A percentile compares a stretch with the other conserved stretches of the same genome.
Evolutionary conservation across 1,140 invertebrate species (phyloP).

Genomic region (Drosophila lacteicornis): DNA sequence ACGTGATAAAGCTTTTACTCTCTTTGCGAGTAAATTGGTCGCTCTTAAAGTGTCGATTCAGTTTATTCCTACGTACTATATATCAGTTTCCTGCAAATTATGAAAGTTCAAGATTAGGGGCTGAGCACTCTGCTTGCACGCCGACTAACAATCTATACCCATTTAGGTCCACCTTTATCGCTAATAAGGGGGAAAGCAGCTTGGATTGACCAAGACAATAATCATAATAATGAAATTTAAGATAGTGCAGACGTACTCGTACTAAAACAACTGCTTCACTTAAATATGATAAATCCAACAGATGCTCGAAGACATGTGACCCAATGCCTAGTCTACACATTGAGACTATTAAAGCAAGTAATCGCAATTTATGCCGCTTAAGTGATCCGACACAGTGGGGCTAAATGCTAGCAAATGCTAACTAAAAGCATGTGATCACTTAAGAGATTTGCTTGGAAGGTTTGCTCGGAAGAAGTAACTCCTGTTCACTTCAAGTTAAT

Average conservation of each 20-base stretch:
- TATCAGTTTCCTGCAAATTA: conserved; percentile 8
- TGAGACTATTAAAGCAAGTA: conserved; percentile 72
- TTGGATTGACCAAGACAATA: conserved; percentile 22
- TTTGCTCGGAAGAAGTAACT: not conserved
- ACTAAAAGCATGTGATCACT: not conserved
- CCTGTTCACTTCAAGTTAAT: not conserved
- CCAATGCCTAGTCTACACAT: conserved; percentile 54
- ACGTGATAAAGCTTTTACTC: conserved; percentile 31
- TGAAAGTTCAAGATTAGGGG: conserved; percentile 7
- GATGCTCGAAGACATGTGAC: conserved; percentile 42
- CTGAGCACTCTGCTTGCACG: not conserved
- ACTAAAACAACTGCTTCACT: conserved; percentile 22
- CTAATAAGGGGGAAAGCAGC: conserved; percentile 3
- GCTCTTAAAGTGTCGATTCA: conserved; percentile 24
- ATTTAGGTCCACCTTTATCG: conserved; percentile 11
- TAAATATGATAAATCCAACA: conserved; percentile 34
- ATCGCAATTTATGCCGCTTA: conserved; percentile 72
- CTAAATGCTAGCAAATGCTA: not conserved
- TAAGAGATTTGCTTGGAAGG: not conserved
- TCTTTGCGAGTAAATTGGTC: conserved; percentile 2
- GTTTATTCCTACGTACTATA: not conserved
- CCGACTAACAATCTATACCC: not conserved
- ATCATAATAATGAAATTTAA: conserved; percentile 30
- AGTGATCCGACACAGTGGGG: conserved; percentile 66
- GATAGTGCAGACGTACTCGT: conserved; percentile 23